phyloP scores from a whole-genome alignment of 2,888 invertebrate genomes.

The Netelia melanura region DNA sequence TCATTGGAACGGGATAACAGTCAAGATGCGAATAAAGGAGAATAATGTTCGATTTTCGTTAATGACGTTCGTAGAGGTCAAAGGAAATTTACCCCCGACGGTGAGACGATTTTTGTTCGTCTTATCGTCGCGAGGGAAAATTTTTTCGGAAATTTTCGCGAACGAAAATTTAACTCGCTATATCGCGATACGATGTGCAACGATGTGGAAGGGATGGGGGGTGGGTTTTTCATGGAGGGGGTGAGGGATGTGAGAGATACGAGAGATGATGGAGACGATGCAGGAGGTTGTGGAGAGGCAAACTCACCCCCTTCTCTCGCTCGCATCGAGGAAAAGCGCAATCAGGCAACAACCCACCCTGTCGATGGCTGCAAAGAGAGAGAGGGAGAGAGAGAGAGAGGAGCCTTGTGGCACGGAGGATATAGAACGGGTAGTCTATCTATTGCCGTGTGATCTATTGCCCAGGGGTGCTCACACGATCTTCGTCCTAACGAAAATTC shows the following conservation, averaged over 20 bases:
- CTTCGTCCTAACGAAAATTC: not conserved
- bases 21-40: conserved; percentile 68
- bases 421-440: conserved; percentile 73
- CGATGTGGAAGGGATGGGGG: conserved; percentile 48
- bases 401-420: not conserved
- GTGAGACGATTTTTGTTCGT: conserved; percentile 16
- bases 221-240: not conserved
- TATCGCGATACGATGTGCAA: conserved; percentile 48
- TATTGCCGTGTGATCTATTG: conserved; percentile 78
- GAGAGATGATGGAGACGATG: conserved; percentile 62
- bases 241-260: conserved; percentile 15
- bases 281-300: conserved; percentile 41
- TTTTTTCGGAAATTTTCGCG: conserved; percentile 41
- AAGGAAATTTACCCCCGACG: conserved; percentile 1
- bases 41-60: conserved; percentile 68
- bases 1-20: conserved; percentile 56
- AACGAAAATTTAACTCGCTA: conserved; percentile 38
- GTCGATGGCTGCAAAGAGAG: conserved; percentile 50
- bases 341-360: conserved; percentile 74
- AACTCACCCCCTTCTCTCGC: conserved; percentile 20
- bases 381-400: not conserved
- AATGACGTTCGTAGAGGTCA: not conserved
- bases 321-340: conserved; percentile 78
- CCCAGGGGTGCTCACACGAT: conserved; percentile 71
- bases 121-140: conserved; percentile 11